Conservation (phyloP, 2,797 vertebrate genomes). For the Sebastolobus alascanus region DNA sequence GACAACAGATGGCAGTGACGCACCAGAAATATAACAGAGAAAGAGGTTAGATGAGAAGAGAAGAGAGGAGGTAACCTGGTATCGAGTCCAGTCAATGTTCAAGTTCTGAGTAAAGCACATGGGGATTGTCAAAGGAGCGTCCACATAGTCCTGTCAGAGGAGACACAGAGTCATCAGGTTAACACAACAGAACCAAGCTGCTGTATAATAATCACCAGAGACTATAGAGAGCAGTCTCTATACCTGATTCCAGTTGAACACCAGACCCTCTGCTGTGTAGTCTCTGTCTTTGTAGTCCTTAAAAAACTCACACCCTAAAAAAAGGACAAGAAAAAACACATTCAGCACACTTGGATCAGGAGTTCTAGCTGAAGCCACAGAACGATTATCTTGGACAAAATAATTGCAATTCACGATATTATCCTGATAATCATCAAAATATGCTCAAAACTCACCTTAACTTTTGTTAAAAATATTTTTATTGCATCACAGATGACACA, state of each 20-base stretch:
- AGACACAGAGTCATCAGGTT: slow-evolving; percentile 5
- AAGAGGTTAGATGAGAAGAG: not conserved
- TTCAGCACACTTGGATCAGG: not conserved
- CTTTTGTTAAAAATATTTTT: too few species aligned
- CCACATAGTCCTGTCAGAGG: slow-evolving; percentile 91
- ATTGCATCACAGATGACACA: too few species aligned
- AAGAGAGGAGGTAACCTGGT: slow-evolving; percentile 87
- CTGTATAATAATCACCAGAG: too few species aligned
- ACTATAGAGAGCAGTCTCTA: not conserved
- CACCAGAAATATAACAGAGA: slow-evolving; percentile 18
- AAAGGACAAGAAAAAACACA: not conserved
- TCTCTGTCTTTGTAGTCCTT: slow-evolving; percentile 98
- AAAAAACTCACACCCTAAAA: slow-evolving; percentile 98
- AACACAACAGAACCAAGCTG: not conserved
- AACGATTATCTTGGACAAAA: too few species aligned
- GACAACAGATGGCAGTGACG: slow-evolving; percentile 61
- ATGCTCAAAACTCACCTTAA: too few species aligned
- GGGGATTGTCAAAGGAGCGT: slow-evolving; percentile 96
- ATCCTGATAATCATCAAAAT: too few species aligned
- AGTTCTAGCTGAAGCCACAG: not conserved
- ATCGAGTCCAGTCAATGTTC: slow-evolving; percentile 96
- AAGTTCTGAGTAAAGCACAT: slow-evolving; percentile 90
- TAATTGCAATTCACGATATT: too few species aligned
- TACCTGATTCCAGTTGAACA: slow-evolving; percentile 99
- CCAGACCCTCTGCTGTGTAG: slow-evolving; percentile 96